Conservation (phyloP, 2,113 vertebrate species). For the Panthera leo region DNA sequence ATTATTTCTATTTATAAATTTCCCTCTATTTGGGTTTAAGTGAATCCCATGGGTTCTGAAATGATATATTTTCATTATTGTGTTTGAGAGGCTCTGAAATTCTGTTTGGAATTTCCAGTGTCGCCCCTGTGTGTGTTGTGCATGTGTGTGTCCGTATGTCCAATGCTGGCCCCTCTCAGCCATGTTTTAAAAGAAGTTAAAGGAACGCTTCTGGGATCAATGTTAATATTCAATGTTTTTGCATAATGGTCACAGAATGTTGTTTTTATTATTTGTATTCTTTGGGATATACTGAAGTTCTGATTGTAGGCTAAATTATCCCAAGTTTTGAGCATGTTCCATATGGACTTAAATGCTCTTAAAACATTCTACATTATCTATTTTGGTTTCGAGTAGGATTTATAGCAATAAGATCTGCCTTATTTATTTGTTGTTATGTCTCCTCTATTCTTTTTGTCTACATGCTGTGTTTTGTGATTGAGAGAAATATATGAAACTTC, state of each 20-base stretch:
- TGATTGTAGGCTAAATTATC: neutral
- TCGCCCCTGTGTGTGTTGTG: neutral
- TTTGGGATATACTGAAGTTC: neutral
- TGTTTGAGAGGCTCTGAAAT: neutral
- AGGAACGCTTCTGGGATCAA: neutral
- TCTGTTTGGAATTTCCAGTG: neutral
- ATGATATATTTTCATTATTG: neutral
- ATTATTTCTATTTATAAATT: neutral
- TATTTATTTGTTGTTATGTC: neutral
- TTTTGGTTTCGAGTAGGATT: neutral
- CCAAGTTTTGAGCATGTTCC: neutral
- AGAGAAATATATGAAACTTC: neutral
- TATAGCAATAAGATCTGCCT: neutral
- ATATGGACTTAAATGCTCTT: neutral
- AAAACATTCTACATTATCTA: neutral
- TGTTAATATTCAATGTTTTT: neutral
- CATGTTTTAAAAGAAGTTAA: neutral
- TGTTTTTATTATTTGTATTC: neutral
- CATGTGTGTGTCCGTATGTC: fast-evolving
- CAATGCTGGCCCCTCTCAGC: neutral
- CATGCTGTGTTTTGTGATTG: neutral
- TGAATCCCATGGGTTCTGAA: neutral
- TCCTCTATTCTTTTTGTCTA: neutral
- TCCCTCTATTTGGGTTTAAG: neutral
- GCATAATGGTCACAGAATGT: neutral